phyloP scores from a whole-genome alignment of 2,888 invertebrate genomes.

The Pocota personata region DNA sequence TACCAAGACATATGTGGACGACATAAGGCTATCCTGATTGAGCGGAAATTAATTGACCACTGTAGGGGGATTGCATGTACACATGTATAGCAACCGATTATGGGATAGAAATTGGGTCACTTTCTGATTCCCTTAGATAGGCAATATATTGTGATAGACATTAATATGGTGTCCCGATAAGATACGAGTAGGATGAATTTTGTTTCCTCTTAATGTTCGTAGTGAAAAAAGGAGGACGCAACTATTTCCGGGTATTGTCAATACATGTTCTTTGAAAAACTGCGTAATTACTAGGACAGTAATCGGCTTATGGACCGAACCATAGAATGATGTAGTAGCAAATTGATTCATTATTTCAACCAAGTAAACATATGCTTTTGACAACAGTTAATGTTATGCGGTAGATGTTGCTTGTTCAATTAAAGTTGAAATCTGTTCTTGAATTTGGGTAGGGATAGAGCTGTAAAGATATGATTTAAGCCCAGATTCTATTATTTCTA shows the following conservation, averaged over 20 bases:
- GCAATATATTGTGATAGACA: background rate
- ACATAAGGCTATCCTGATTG: background rate
- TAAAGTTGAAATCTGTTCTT: too few relatives aligned
- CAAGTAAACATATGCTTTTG: too few relatives aligned
- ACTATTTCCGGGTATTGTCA: background rate
- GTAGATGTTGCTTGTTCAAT: too few relatives aligned
- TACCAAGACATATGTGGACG: background rate
- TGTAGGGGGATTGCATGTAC: background rate
- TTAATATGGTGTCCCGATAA: background rate
- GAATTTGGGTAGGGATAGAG: too few relatives aligned
- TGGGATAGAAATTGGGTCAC: background rate
- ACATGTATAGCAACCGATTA: background rate
- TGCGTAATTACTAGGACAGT: background rate
- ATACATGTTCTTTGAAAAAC: background rate
- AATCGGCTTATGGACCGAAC: background rate
- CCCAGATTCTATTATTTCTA: too few relatives aligned
- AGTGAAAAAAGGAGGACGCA: background rate
- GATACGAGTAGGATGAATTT: background rate
- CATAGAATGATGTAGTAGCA: background rate
- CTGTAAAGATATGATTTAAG: too few relatives aligned
- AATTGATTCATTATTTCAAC: background rate
- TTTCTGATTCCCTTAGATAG: background rate
- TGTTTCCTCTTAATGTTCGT: background rate
- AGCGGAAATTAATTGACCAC: slow-evolving; percentile 8
- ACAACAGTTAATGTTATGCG: too few relatives aligned